Evolutionary conservation across 2,888 invertebrate species (phyloP).

Genomic region (Caenorhabditis macrosperma): DNA sequence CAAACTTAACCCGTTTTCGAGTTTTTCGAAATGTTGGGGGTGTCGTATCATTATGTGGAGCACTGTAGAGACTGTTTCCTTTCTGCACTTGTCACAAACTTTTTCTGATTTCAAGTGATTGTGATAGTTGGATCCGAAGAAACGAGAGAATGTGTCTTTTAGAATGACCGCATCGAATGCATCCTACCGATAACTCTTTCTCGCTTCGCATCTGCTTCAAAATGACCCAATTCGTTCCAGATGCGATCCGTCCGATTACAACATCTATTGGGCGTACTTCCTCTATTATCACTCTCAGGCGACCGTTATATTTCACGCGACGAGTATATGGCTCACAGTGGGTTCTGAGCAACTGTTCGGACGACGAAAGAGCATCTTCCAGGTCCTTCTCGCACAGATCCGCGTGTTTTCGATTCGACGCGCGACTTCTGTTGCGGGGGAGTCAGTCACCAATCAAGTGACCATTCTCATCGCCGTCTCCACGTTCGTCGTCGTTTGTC

Average conservation of each 20-base stretch:
- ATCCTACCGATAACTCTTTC: slow-evolving; percentile 10
- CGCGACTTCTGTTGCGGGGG: slow-evolving; percentile 75
- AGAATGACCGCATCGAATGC: slow-evolving; percentile 14
- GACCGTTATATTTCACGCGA: slow-evolving; percentile 82
- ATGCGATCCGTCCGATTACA: slow-evolving; percentile 77
- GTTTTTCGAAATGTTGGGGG: too few species aligned
- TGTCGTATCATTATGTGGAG: too few species aligned
- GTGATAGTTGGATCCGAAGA: slow-evolving; percentile 30
- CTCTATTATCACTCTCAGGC: slow-evolving; percentile 82
- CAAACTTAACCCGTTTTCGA: too few species aligned
- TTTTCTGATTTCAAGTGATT: slow-evolving; percentile 33
- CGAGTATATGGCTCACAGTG: slow-evolving; percentile 82
- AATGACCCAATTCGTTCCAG: slow-evolving; percentile 31
- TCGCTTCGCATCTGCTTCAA: not conserved
- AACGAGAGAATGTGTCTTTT: slow-evolving; percentile 22
- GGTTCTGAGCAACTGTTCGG: not conserved
- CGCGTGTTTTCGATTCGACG: slow-evolving; percentile 81
- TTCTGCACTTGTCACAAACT: slow-evolving; percentile 8
- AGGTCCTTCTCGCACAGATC: slow-evolving; percentile 82
- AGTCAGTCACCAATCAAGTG: slow-evolving; percentile 59
- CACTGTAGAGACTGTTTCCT: slow-evolving; percentile 10
- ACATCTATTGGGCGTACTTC: slow-evolving; percentile 81
- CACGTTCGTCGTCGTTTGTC: slow-evolving; percentile 70
- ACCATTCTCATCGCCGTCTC: slow-evolving; percentile 71
- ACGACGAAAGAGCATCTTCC: slow-evolving; percentile 4